Evolutionary conservation across 2,888 invertebrate species (phyloP).

Genomic region (Pollenia griseotomentosa): DNA sequence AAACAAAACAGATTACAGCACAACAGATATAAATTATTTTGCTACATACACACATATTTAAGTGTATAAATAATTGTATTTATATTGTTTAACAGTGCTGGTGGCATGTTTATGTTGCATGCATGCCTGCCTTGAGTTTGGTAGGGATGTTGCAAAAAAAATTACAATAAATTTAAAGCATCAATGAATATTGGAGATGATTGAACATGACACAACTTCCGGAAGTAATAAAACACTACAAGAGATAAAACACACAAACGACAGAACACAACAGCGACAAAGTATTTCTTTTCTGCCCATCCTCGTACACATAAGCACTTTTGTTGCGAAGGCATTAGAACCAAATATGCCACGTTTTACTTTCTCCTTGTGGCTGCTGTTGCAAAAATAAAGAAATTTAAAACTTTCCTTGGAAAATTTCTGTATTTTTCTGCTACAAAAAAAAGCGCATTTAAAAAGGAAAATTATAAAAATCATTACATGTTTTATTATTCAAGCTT

Average conservation of each 20-base stretch:
- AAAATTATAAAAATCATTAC: slow-evolving; percentile 55
- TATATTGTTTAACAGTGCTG: not conserved
- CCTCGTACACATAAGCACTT: not conserved
- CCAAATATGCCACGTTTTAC: not conserved
- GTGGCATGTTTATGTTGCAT: not conserved
- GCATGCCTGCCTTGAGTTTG: slow-evolving; percentile 5
- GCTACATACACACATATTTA: no score
- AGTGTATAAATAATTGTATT: slow-evolving; percentile 9
- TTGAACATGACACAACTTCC: slow-evolving; percentile 58
- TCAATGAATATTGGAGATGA: slow-evolving; percentile 49
- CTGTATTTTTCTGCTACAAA: not conserved
- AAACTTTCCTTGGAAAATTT: not conserved
- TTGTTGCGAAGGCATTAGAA: not conserved
- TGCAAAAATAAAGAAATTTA: slow-evolving; percentile 15
- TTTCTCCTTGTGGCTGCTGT: not conserved
- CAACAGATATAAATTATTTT: slow-evolving; percentile 17
- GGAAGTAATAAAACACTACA: slow-evolving; percentile 24
- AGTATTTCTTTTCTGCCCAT: not conserved
- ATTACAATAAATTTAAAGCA: slow-evolving; percentile 54
- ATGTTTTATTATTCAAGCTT: slow-evolving; percentile 64
- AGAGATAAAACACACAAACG: slow-evolving; percentile 23
- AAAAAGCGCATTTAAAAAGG: not conserved
- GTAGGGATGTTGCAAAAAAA: not conserved
- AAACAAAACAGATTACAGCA: not conserved
- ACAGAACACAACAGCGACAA: not conserved